Evolutionary conservation across 2,113 vertebrate species (phyloP).

Genomic region (Alectura lathami): DNA sequence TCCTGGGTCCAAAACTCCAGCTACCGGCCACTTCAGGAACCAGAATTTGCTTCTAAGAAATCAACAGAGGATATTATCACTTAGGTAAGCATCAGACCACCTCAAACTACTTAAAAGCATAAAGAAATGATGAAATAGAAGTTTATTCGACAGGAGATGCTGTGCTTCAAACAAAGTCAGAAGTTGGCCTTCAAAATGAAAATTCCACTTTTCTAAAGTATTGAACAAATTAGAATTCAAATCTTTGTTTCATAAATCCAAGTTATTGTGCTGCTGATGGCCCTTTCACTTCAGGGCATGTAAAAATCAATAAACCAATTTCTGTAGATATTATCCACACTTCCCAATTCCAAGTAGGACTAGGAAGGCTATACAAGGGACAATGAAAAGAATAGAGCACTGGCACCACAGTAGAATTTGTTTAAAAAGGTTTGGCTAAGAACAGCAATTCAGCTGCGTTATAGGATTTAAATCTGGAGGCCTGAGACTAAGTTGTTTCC

Average conservation of each 20-base stretch:
- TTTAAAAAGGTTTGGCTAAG: not conserved
- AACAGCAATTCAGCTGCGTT: not conserved
- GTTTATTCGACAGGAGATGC: not conserved
- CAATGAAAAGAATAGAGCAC: not conserved
- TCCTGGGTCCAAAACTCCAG: not conserved
- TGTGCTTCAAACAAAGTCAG: not conserved
- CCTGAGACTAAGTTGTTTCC: not conserved
- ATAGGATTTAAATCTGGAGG: not conserved
- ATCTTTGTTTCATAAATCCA: conserved; percentile 23
- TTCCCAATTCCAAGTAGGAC: not conserved
- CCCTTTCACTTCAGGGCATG: not conserved
- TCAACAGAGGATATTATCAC: not conserved
- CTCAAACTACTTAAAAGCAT: not conserved
- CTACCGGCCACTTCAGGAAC: not conserved
- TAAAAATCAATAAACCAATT: conserved; percentile 22
- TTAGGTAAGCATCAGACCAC: not conserved
- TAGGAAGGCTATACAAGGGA: not conserved
- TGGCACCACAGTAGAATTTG: not conserved
- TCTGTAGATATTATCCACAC: not conserved
- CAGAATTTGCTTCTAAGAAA: not conserved
- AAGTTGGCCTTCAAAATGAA: not conserved
- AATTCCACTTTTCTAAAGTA: not conserved
- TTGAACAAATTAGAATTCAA: not conserved
- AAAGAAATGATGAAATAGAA: not conserved
- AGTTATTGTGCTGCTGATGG: not conserved